These are phyloP conservation scores for Scolopax mira DNA, from an alignment of 2,113 vertebrate species.

Conservation along the genomic window DNA sequence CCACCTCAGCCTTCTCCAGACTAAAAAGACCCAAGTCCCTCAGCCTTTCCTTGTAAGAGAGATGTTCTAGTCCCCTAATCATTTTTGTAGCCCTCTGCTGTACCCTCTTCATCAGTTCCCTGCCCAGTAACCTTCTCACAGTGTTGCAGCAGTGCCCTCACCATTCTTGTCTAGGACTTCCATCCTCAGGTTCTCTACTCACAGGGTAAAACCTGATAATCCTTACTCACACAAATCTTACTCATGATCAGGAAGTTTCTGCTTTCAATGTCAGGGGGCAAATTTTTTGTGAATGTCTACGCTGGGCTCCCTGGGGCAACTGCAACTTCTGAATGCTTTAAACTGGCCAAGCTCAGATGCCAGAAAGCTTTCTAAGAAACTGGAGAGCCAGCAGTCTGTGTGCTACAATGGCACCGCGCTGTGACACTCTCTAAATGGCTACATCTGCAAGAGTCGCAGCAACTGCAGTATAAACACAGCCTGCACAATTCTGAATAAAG, in stretches of 20 bases:
- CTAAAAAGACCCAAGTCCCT: no score
- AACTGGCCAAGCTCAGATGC: not conserved
- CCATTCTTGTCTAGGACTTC: fast-evolving
- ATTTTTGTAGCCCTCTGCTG: no score
- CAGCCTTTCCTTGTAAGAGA: no score
- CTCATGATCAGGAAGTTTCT: not conserved
- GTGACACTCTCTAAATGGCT: not conserved
- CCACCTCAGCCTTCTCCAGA: no score
- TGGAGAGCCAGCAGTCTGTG: not conserved
- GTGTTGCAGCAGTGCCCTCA: not conserved
- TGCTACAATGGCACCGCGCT: not conserved
- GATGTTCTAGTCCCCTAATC: no score
- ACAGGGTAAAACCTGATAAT: not conserved
- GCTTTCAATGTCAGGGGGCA: not conserved
- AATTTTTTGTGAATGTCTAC: not conserved
- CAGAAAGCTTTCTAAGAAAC: constrained; percentile 27
- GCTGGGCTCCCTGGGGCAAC: not conserved
- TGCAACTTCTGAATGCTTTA: not conserved
- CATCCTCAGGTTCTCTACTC: not conserved
- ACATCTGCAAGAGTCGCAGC: not conserved
- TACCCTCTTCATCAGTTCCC: no score
- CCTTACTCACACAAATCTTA: not conserved
- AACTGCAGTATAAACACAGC: not conserved
- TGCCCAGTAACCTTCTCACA: not conserved
- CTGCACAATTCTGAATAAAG: not conserved